Percentiles rank a stretch among this genome's conserved stretches.
Evolutionary conservation across 2,113 vertebrate genomes (phyloP).

Genomic region (Pelecanus crispus): DNA sequence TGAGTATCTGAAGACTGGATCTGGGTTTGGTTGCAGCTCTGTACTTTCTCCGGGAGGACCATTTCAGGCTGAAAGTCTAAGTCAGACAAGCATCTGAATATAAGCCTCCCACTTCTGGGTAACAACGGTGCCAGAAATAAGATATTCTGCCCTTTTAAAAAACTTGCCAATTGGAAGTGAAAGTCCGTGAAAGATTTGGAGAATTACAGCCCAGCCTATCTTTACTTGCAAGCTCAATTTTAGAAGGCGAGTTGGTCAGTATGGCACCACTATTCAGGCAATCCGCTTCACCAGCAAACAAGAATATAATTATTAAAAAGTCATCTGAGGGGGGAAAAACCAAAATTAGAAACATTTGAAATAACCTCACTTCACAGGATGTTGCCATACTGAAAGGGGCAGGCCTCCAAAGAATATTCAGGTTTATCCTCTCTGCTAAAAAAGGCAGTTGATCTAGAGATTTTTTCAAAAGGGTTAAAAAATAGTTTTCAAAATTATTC

Average conservation of each 20-base stretch:
- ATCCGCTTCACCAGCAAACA: neutral
- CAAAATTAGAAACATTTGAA: neutral
- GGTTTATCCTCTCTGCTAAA: neutral
- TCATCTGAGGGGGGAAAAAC: neutral
- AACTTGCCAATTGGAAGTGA: neutral
- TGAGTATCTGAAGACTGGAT: accelerated
- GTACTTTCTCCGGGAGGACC: neutral
- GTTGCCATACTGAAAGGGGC: neutral
- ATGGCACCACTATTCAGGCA: neutral
- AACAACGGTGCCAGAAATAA: neutral
- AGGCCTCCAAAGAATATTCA: neutral
- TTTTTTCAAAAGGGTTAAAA: neutral
- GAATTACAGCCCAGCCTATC: neutral
- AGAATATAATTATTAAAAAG: neutral
- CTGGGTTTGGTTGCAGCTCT: neutral
- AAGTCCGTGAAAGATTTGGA: neutral
- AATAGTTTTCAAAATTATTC: neutral
- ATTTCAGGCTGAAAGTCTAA: neutral
- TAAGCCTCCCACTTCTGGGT: neutral
- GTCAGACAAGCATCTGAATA: neutral
- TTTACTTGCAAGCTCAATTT: neutral
- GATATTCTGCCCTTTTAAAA: neutral
- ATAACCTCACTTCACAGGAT: neutral
- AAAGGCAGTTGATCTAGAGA: neutral
- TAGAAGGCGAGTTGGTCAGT: neutral